Evolutionary conservation across 2,888 invertebrate species (phyloP), one percentile per base, ranked within the genome.

Genomic region (Ornithoptera priamus): DNA sequence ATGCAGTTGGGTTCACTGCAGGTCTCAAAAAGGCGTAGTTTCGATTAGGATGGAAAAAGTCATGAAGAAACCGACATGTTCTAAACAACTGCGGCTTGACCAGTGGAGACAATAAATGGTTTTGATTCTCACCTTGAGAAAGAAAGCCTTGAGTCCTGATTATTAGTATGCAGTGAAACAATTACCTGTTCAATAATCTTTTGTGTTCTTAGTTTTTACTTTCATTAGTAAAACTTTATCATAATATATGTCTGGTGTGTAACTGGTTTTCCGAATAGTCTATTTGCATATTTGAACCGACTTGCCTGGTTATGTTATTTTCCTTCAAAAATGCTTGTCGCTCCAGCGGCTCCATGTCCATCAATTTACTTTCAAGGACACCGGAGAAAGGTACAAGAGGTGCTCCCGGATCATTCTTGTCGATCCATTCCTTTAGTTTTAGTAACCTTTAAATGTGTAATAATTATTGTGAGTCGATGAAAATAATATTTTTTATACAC

Each of bases 391-490:
- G 99, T 75, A 99, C 98, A 58, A 99, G 95, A 3, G 95, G 93
- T 0, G 99, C 96, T 2, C 99, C 99, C 0, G 98, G 97, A 85
- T 99, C 99, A 84, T 99, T 96, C 83, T 97, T 97, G 87, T 99
- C 99, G 76, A 99, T 97, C 99, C 99, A 99, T 86, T 99, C 99
- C 87, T 99, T 99, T 81, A 99, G 97, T 93, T 99, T 99, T 64
- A 96, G 94, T 81, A 99, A 93, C 98, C 97, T 97, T 72, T 36
- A 60, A 46, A 58, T 46, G 46, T 53, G 24, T 20, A 67, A 17
- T 61, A 22, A 65, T 64, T n/a, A 46, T 30, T 18, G 15, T 58
- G 36, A n/a, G 56, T 15, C 15, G 46, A 46, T 46, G 30, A 46
- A 46, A 46, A 46, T 46, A 15, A 12, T 46, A 46, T 15, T 46